phyloP scores from a whole-genome alignment of 2,113 vertebrate species.

The Macrotus californicus region DNA sequence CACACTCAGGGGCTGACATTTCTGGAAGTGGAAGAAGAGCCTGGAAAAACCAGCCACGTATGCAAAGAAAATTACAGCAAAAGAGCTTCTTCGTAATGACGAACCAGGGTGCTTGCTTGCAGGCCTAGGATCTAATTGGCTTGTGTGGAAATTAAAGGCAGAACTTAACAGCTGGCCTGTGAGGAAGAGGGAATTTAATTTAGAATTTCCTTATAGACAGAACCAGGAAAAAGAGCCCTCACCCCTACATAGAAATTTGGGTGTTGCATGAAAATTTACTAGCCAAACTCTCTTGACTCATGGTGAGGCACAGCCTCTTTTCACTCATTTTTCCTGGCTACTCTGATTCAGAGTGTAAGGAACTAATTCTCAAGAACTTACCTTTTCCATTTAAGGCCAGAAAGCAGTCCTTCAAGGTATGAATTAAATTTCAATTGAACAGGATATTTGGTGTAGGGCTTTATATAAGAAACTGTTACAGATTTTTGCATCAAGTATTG shows the following conservation, averaged over 20 bases:
- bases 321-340: neutral
- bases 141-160: slow-evolving; percentile 14
- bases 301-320: neutral
- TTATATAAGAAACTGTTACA: neutral
- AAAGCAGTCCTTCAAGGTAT: neutral
- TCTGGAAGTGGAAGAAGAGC: neutral
- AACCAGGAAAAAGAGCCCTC: neutral
- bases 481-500: neutral
- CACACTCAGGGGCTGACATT: slow-evolving; percentile 27
- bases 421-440: neutral
- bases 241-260: neutral
- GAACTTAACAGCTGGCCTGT: slow-evolving; percentile 1
- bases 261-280: neutral
- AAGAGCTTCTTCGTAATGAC: neutral
- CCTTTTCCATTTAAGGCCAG: neutral
- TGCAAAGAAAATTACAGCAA: slow-evolving; percentile 36
- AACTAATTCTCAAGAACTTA: neutral
- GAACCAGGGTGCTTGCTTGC: neutral
- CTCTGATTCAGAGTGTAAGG: neutral
- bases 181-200: slow-evolving; percentile 5
- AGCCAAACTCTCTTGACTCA: neutral
- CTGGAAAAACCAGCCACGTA: slow-evolving; percentile 1
- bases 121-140: neutral
- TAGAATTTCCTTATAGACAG: slow-evolving; percentile 11
- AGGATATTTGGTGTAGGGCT: neutral